A percentile compares a stretch with the other conserved stretches of the same genome.
These are phyloP conservation scores for Pedetes capensis DNA, from an alignment of 2,113 vertebrate genomes.

Conservation along the genomic window DNA sequence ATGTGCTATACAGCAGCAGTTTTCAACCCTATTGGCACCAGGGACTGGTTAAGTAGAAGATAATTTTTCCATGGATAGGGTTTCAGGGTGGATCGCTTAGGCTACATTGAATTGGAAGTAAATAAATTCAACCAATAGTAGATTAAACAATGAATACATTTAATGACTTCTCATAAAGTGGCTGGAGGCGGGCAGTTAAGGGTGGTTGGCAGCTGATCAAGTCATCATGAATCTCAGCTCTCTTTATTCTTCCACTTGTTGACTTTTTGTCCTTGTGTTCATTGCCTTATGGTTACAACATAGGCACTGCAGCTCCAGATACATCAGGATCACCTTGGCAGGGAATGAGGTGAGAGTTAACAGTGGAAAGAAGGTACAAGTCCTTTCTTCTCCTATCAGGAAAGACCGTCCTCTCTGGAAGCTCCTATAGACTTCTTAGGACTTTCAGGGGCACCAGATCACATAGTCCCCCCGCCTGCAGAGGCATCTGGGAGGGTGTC, in stretches of 20 bases:
- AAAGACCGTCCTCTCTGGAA: background rate
- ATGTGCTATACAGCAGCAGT: no score
- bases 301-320: background rate
- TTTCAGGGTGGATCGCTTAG: background rate
- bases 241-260: background rate
- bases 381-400: background rate
- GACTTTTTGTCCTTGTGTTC: background rate
- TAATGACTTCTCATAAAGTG: background rate
- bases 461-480: no score
- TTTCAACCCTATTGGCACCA: no score
- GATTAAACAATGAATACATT: background rate
- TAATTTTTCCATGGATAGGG: no score
- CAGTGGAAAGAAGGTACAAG: background rate
- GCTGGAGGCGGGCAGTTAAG: background rate
- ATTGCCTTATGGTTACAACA: background rate
- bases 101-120: background rate
- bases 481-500: background rate
- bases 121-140: background rate
- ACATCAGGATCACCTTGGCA: background rate
- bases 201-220: no score
- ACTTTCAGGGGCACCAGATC: background rate
- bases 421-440: background rate
- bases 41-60: no score
- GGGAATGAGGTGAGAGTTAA: background rate
- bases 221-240: background rate